A percentile compares a stretch with the other conserved stretches of the same genome.
Evolutionary conservation across 2,888 invertebrate genomes (phyloP).

Genomic region (Odontothrips loti): DNA sequence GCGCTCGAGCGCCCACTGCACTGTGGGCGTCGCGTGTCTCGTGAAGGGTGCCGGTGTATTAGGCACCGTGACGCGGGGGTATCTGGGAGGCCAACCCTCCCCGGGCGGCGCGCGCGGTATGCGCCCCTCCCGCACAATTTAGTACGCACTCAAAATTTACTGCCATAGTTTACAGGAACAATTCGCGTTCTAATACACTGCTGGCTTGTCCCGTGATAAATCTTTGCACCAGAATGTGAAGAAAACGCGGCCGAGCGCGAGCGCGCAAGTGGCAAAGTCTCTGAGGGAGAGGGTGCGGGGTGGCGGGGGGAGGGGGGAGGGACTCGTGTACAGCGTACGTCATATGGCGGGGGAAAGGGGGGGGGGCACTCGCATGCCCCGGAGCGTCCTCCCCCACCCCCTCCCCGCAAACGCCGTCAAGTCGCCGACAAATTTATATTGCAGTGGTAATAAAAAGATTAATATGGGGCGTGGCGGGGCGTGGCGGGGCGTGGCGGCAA

Average conservation of each 20-base stretch:
- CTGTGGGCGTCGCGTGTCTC: background rate
- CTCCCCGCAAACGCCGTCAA: background rate
- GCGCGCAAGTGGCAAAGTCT: too few relatives aligned
- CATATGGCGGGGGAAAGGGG: too few relatives aligned
- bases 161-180: constrained; percentile 1
- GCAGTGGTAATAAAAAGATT: constrained; percentile 9
- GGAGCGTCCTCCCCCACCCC: background rate
- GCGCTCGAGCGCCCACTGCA: too few relatives aligned
- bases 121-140: background rate
- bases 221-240: background rate
- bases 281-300: background rate
- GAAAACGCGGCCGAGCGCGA: background rate
- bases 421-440: constrained; percentile 25
- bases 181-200: constrained; percentile 1
- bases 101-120: background rate
- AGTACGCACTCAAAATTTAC: background rate
- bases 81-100: too few relatives aligned
- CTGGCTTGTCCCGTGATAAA: constrained; percentile 1
- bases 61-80: background rate
- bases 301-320: background rate
- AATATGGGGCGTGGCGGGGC: constrained; percentile 17
- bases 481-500: background rate
- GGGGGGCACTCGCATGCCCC: background rate
- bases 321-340: too few relatives aligned
- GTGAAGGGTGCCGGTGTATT: background rate